A percentile compares a stretch with the other conserved stretches of the same genome.
These are phyloP conservation scores for Pammene fasciana DNA, from an alignment of 2,888 invertebrate genomes.

Conservation along the genomic window DNA sequence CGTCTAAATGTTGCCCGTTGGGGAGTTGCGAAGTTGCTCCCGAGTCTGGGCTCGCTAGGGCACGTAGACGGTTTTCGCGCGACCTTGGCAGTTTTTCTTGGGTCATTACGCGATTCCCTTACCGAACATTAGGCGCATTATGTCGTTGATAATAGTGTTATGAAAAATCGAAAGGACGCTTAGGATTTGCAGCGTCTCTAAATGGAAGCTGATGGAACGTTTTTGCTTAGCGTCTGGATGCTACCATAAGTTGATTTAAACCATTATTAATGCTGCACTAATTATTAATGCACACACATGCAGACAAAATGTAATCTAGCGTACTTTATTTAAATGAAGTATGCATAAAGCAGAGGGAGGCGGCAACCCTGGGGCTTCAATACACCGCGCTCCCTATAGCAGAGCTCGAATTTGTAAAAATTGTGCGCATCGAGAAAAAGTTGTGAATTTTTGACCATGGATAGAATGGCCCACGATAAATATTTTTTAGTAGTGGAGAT, in stretches of 20 bases:
- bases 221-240: neutral
- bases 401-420: too few species aligned
- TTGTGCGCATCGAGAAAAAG: too few species aligned
- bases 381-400: constrained; percentile 44
- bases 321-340: constrained; percentile 54
- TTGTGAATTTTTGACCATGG: too few species aligned
- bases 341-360: constrained; percentile 44
- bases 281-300: constrained; percentile 36
- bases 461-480: too few species aligned
- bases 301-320: constrained; percentile 47
- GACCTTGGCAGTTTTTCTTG: constrained; percentile 38
- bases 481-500: too few species aligned
- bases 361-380: constrained; percentile 53
- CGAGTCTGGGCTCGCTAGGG: constrained; percentile 46
- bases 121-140: constrained; percentile 32
- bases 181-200: too few species aligned
- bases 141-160: constrained; percentile 16
- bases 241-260: constrained; percentile 9
- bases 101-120: constrained; percentile 33
- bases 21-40: constrained; percentile 58
- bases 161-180: too few species aligned
- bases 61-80: constrained; percentile 24
- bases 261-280: constrained; percentile 25
- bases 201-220: too few species aligned
- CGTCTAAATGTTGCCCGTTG: constrained; percentile 73